Base-by-base conservation (phyloP, 2,888 invertebrate species). In the Pachliopta kotzebuea region DNA sequence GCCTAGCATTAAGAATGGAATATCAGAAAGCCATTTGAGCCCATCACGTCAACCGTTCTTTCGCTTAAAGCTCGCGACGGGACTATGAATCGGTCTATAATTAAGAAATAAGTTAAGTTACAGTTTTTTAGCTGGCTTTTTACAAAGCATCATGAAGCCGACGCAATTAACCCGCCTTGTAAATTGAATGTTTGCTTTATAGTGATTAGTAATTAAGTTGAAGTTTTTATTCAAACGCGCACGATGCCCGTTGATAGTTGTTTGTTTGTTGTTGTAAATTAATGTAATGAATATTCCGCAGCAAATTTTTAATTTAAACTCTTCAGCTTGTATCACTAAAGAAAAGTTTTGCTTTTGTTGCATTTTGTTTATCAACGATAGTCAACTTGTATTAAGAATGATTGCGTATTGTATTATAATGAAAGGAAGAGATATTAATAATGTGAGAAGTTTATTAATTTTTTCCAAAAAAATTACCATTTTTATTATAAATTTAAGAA, bases 131-230 rank as follows among this genome's bases (percentile, higher is more conserved):
- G 85, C 83, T 81, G 81, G 83, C 81, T 89, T 89, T 90, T 90
- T 91, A 88, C 87, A 82, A 84, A 86, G 83, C 84, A 75, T 84
- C 82, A 85, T 84, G 81, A 83, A 80, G 81, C 81, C 83, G 81
- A 76, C 79, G 88, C 90, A 90, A 91, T 91, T 90, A 91, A 87
- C 86, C 89, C 83, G 88, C 86, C 90, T 88, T 85, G 88, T 89
- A 90, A 90, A 91, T 91, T 90, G 90, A 90, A 91, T 91, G 90
- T 91, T 91, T 90, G 90, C 90, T 90, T 89, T 89, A 88, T 86
- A 88, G 88, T 88, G 88, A 90, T 90, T 89, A 88, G 90, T 87
- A 90, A 90, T 90, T 90, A 90, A 88, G 83, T 84, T 84, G 76
- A 77, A 78, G 81, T 85, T 89, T 88, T 89, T 86, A 80, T 84